Evolutionary conservation across 1,140 invertebrate genomes (phyloP), one percentile per base, ranked within the genome.

Genomic region (Zaprionus nigranus): DNA sequence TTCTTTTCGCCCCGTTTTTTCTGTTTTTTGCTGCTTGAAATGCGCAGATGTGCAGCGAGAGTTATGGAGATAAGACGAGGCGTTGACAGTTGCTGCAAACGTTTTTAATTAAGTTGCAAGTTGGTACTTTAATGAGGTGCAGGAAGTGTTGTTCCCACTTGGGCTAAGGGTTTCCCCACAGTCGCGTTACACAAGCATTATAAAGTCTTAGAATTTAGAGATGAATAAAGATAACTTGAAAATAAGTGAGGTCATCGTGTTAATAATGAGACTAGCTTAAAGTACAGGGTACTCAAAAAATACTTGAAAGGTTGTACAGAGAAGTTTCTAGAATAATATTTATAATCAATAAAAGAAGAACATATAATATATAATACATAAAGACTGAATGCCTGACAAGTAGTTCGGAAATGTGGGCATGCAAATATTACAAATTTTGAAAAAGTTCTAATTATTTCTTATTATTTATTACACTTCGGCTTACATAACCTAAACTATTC

Each of bases 71-170:
- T 87, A 87, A 87, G 63, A 26, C 67, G 78, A 75, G 81, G 81
- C 84, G 83, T 88, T 87, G 83, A 87, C 83, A 87, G 83, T 87
- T 84, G 84, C 60, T 75, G 81, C 79, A 88, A 87, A 87, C 57
- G 78, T 87, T 87, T 87, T 87, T 87, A 87, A 87, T 87, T 87
- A 87, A 87, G 84, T 87, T 88, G 78, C 83, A 77, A 78, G 83
- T 73, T 87, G 85, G 74, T 61, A 78, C 74, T 78, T 88, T 83
- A 83, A 84, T 84, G 81, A 87, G 74, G 69, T 81, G 84, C 83
- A 88, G 83, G 77, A 88, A 78, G 81, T 83, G 71, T 17, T 46
- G 7, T 68, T 71, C 56, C 57, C 22, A 68, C 36, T 60, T 34
- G 13, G 30, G 17, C 51, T 43, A 59, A 51, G 46, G 56, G 34